Evolutionary conservation across 2,888 invertebrate genomes (phyloP), one percentile per base, ranked within the genome.

Genomic region (Cenopis cana): DNA sequence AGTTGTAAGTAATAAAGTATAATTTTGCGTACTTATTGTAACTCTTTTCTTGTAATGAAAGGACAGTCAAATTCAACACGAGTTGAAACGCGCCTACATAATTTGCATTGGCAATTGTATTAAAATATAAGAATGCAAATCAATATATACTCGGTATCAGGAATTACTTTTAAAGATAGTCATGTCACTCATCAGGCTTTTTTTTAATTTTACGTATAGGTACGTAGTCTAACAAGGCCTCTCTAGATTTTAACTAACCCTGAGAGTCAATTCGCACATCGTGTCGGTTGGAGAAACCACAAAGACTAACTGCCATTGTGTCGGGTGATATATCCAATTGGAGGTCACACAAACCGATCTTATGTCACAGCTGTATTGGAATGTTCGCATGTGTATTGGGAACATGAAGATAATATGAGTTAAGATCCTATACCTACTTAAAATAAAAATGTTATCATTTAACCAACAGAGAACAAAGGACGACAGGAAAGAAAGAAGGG

Each of bases 251-350:
- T 46, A 12, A 4, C 24, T 59, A 65, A 17, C 65, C 64, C 57
- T 64, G 69, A 59, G 57, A 24, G 54, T 41, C 41, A 59, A 70
- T 65, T 41, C n/a, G 33, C 57, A 33, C 14, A 5, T 20, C 11
- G 52, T 57, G 52, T 41, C 52, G 52, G 65, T 65, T 54, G 65
- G 41, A 8, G 24, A 57, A 36, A 20, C 38, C 64, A 69, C 69
- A 70, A 70, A 70, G 65, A 5, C 64, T 59, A 65, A 69, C 69
- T 69, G 69, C 69, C 20, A 29, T 70, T 70, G 69, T 70, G 24
- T 36, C 1, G n/a, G 12, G 14, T 33, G 33, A 52, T 67, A 29
- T 24, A 59, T 41, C 57, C 41, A 57, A 17, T 41, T 65, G 59
- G 38, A 52, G 59, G 56, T 52, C 52, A 57, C 64, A 52, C 56